Evolutionary conservation across 2,888 invertebrate genomes (phyloP).

Genomic region (Incurvaria masculella): DNA sequence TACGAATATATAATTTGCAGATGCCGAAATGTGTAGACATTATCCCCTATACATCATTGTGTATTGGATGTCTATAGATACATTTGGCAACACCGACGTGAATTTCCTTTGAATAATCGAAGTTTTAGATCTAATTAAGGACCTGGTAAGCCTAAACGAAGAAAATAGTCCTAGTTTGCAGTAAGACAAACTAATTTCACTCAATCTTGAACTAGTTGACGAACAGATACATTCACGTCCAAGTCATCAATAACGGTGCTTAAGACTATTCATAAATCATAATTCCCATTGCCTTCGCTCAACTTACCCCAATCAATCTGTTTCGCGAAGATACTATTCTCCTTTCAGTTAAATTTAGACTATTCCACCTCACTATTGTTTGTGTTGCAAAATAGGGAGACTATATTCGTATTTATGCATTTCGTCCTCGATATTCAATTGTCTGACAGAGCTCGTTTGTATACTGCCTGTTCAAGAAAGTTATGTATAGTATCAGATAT

Average conservation of each 20-base stretch:
- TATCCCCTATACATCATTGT: no score
- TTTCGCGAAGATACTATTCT: conserved; percentile 45
- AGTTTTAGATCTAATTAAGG: no score
- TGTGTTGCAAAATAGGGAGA: conserved; percentile 42
- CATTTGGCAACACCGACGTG: no score
- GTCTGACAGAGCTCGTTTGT: conserved; percentile 6
- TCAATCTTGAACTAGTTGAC: background rate
- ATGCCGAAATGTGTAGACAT: no score
- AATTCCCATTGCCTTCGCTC: background rate
- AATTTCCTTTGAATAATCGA: no score
- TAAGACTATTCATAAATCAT: background rate
- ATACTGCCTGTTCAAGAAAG: no score
- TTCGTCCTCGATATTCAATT: conserved; percentile 21
- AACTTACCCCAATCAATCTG: conserved; percentile 47
- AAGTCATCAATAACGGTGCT: background rate
- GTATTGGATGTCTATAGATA: no score
- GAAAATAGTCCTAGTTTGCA: no score
- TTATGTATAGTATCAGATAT: no score
- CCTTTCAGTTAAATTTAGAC: conserved; percentile 12
- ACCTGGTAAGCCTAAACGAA: no score
- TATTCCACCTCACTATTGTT: conserved; percentile 56
- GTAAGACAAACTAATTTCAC: no score
- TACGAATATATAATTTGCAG: background rate
- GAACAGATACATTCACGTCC: background rate
- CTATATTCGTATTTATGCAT: conserved; percentile 57